These are phyloP conservation scores for Tigriopus californicus DNA, from an alignment of 2,888 invertebrate genomes.

Conservation along the genomic window DNA sequence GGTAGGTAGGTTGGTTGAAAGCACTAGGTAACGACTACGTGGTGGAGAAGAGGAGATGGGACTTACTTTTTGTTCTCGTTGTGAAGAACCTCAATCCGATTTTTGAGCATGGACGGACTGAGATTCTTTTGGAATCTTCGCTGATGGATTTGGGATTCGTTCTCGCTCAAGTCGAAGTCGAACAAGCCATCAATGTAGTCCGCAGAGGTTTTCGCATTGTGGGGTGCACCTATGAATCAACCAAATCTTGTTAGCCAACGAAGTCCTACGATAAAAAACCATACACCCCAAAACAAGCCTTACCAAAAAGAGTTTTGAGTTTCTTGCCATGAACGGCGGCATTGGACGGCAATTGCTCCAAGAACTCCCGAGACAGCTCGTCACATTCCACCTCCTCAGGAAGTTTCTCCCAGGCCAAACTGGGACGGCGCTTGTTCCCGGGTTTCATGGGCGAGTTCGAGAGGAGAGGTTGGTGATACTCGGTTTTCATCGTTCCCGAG, in stretches of 20 bases:
- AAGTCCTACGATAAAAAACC: neutral
- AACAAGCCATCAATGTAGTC: slow-evolving; percentile 48
- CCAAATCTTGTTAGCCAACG: slow-evolving; percentile 3
- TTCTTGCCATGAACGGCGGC: neutral
- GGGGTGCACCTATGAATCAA: slow-evolving; percentile 36
- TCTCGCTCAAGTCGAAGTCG: slow-evolving; percentile 18
- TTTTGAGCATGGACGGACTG: neutral
- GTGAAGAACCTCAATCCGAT: neutral
- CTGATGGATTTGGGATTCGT: slow-evolving; percentile 6
- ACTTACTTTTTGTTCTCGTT: too few relatives aligned
- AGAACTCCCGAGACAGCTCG: neutral
- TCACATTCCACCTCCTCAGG: slow-evolving; percentile 4
- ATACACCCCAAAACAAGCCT: neutral
- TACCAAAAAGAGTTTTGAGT: neutral
- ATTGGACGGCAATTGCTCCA: neutral
- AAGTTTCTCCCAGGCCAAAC: neutral
- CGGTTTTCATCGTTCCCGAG: neutral
- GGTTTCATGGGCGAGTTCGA: neutral
- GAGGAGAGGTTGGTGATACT: neutral
- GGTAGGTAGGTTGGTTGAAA: too few relatives aligned
- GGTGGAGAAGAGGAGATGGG: too few relatives aligned
- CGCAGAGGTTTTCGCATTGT: slow-evolving; percentile 44
- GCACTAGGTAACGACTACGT: too few relatives aligned
- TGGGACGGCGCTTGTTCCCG: neutral
- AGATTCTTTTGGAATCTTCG: neutral